Evolutionary conservation across 2,797 vertebrate genomes (phyloP), one percentile per base, ranked within the genome.

Genomic region (Anas flavirostris): DNA sequence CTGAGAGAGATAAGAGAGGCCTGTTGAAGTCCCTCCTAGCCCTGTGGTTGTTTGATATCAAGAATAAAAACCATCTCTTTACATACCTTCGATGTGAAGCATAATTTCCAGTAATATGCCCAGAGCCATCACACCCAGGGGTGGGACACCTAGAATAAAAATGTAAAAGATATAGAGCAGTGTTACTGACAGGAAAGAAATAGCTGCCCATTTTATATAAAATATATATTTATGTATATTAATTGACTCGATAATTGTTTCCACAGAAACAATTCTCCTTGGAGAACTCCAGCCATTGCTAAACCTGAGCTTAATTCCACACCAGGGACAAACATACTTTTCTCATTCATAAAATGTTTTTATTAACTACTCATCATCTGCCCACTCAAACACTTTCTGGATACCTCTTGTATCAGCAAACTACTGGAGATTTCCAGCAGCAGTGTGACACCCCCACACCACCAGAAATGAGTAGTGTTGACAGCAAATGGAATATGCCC

Each of bases 71-170:
- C 31, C 21, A 46, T 78, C 46, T 85, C 29, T 82, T 70, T 86
- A 91, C 97, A 4, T 99, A 99, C 99, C 99, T 99, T 98, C 99
- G 99, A 98, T 99, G 99, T 96, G 99, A 99, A 94, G 99, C 99
- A 75, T 99, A 99, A 98, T 99, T 99, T 98, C 99, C 99, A 86
- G 99, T 99, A 97, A 99, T 99, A 98, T 99, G 99, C 97, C 99
- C 99, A 95, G 99, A 99, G 97, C 99, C 99, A 82, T 99, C 99
- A 96, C 99, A 99, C 95, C 99, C 99, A 96, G 99, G 99, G 59
- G 99, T 99, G 94, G 99, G 99, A 98, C 99, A 99, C 98, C 99
- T 99, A 97, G 97, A 98, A 98, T 97, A 93, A 77, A 48, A 93
- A 90, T 83, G 95, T 97, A 98, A 96, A 82, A 69, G 68, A 98